Evolutionary conservation across 2,797 vertebrate genomes (phyloP).

Genomic region (Muscicapa striata): DNA sequence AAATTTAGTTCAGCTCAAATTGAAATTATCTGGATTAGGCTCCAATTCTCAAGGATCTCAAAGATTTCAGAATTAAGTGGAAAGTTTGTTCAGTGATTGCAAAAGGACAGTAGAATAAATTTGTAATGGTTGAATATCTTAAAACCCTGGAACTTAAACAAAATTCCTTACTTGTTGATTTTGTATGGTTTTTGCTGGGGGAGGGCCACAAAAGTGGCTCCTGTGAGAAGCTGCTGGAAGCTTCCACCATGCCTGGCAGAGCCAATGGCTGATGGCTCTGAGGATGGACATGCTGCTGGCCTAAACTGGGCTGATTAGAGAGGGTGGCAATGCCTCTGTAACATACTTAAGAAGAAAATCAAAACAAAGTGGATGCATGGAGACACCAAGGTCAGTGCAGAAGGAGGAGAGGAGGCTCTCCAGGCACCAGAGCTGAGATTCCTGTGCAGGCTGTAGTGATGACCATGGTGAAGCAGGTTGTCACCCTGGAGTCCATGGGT

Average conservation of each 20-base stretch:
- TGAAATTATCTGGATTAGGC: not conserved
- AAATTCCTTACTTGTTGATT: not conserved
- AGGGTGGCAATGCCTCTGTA: fast-evolving
- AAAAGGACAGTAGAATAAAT: not conserved
- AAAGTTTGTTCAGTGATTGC: not conserved
- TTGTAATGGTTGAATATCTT: not conserved
- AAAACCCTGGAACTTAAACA: not conserved
- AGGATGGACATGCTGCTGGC: not conserved
- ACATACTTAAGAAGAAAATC: not conserved
- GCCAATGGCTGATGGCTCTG: not conserved
- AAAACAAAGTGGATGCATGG: not conserved
- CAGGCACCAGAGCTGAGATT: fast-evolving
- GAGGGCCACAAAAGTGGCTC: not conserved
- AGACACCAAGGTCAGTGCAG: too few species aligned
- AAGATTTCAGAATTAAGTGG: not conserved
- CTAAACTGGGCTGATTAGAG: fast-evolving
- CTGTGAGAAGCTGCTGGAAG: not conserved
- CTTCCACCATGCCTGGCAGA: not conserved
- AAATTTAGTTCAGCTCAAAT: not conserved
- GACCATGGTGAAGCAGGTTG: too few species aligned
- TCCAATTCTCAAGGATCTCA: not conserved
- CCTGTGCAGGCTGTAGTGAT: fast-evolving
- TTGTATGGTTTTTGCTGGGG: not conserved
- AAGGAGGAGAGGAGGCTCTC: not conserved
- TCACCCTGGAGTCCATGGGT: too few species aligned